Base-by-base conservation (phyloP, 2,113 vertebrate genomes). In the Narcine bancroftii region DNA sequence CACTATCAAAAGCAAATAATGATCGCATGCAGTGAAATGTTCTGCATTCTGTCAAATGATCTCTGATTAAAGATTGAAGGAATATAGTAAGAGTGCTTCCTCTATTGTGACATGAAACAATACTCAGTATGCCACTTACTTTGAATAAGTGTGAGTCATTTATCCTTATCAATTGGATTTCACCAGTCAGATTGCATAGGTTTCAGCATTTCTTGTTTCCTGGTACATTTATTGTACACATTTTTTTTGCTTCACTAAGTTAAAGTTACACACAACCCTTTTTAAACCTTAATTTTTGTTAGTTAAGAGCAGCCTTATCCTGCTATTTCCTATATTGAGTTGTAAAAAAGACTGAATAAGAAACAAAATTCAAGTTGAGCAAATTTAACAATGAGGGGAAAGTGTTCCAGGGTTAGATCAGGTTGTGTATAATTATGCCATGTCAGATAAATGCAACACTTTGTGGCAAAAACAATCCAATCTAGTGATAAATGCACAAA, bases 31-130 rank as follows among this genome's bases (percentile, higher is more conserved):
- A 91, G 47, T 0, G 39, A 69, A 42, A 15, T 3, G 36, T 69
- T 69, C 39, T 45, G 66, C 65, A 47, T 71, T 47, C 89, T 71
- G 89, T 42, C 56, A 69, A 69, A 91, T 47, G 89, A 85, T 85
- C 87, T 45, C 87, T 69, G 36, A 91, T 91, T 91, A 91, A 91
- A 91, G 39, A 91, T 91, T 91, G 24, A 91, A 69, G 65, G 65
- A 69, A 69, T 47, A 91, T 26, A 69, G 53, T 60, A 60, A 50
- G 36, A n/a, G 33, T 60, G 33, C 36, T 79, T 7, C 36, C 77
- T 60, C 50, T 60, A 36, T 85, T 85, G 53, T n/a, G 36, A 33
- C 15, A 36, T 36, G 53, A 21, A 87, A 60, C 7, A 21, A 60
- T 87, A 36, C 53, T 63, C 81, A 36, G n/a, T n/a, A 63, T 60